Percentiles rank a stretch among this genome's conserved stretches.
Evolutionary conservation across 2,888 invertebrate genomes (phyloP).

Genomic region (Tenthredo scrophulariae): DNA sequence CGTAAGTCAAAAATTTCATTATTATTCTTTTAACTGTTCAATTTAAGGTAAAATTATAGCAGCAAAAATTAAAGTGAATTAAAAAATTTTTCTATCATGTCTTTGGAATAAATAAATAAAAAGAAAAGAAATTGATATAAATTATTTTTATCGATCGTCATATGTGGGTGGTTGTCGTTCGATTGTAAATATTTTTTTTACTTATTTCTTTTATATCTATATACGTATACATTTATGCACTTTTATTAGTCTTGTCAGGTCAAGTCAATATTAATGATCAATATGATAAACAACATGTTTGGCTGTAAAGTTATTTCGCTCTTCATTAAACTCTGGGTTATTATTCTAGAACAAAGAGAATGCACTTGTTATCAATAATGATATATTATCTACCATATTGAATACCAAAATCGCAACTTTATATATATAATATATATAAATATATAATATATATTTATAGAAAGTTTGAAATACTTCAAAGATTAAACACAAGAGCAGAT

Average conservation of each 20-base stretch:
- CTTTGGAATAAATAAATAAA: neutral
- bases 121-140: neutral
- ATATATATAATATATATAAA: no score
- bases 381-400: constrained; percentile 2
- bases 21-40: neutral
- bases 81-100: neutral
- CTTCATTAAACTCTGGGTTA: neutral
- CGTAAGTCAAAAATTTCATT: constrained; percentile 62
- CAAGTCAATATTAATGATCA: constrained; percentile 26
- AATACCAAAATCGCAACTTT: neutral
- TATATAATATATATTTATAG: neutral
- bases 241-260: constrained; percentile 11
- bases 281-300: constrained; percentile 39
- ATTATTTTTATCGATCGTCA: neutral
- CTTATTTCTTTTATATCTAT: neutral
- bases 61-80: neutral
- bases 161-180: neutral
- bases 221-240: neutral
- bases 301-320: constrained; percentile 24
- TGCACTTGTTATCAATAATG: neutral
- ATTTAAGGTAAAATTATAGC: neutral
- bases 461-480: neutral
- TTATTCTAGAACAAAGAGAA: constrained; percentile 8
- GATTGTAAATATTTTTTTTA: neutral
- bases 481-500: neutral